Evolutionary conservation across 2,888 invertebrate species (phyloP).

Genomic region (Mythimna lalbum): DNA sequence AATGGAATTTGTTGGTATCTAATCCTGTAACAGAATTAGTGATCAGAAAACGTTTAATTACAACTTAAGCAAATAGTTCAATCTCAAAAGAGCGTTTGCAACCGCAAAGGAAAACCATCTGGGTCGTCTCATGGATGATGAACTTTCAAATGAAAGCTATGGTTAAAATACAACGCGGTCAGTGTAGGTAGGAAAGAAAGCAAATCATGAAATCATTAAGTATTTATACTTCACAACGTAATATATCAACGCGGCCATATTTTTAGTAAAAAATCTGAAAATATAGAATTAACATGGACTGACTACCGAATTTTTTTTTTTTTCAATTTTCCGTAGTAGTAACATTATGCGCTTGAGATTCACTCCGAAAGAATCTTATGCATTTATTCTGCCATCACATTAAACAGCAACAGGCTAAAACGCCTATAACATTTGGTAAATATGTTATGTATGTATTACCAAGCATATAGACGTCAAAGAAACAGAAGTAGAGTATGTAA

Average conservation of each 20-base stretch:
- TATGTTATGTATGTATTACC: too few relatives aligned
- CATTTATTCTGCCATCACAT: too few relatives aligned
- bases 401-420: too few relatives aligned
- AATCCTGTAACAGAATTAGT: background rate
- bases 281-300: too few relatives aligned
- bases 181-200: background rate
- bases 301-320: too few relatives aligned
- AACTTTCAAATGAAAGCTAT: background rate
- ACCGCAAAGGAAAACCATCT: background rate
- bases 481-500: too few relatives aligned
- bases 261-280: background rate
- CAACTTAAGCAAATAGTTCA: too few relatives aligned
- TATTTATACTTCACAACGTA: background rate
- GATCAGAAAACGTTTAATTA: background rate
- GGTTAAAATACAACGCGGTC: background rate
- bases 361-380: too few relatives aligned
- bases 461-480: too few relatives aligned
- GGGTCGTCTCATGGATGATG: background rate
- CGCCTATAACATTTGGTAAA: too few relatives aligned
- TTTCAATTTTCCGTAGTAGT: too few relatives aligned
- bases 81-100: constrained; percentile 1
- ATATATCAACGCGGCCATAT: background rate
- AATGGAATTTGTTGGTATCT: background rate
- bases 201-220: background rate
- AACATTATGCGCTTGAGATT: too few relatives aligned